phyloP scores from a whole-genome alignment of 1,140 invertebrate species.

The Pemphigus obesinymphae region DNA sequence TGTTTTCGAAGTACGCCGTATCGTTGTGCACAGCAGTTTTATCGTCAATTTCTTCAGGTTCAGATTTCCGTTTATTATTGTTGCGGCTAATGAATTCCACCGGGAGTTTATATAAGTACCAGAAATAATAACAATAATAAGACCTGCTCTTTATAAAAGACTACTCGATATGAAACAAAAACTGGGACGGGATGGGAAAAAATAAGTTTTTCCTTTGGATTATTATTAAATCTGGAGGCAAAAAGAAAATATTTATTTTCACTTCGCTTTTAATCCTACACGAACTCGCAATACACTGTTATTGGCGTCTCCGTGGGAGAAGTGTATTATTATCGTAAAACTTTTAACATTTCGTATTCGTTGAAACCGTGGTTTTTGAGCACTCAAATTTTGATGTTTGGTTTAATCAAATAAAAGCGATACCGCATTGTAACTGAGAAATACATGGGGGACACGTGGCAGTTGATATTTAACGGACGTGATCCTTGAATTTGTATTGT shows the following conservation, averaged over 20 bases:
- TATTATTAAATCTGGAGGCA: conserved; percentile 37
- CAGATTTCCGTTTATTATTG: conserved; percentile 37
- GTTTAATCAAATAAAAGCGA: conserved; percentile 30
- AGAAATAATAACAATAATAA: conserved; percentile 30
- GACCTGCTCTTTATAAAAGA: conserved; percentile 21
- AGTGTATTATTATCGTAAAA: conserved; percentile 39
- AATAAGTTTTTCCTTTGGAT: conserved; percentile 36
- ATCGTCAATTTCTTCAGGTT: conserved; percentile 34
- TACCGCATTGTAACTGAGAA: not conserved
- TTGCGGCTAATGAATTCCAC: conserved; percentile 40
- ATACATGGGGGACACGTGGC: conserved; percentile 23
- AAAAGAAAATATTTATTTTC: conserved; percentile 42
- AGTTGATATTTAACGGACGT: conserved; percentile 13
- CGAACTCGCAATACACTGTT: conserved; percentile 12
- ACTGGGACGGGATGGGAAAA: not conserved
- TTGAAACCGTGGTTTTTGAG: not conserved
- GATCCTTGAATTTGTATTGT: conserved; percentile 15
- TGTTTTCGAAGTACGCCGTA: not conserved
- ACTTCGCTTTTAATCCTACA: conserved; percentile 39
- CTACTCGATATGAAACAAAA: conserved; percentile 30
- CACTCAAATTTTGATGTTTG: conserved; percentile 19
- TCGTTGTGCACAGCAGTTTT: conserved; percentile 17
- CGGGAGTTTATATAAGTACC: conserved; percentile 39
- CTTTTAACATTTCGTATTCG: conserved; percentile 35
- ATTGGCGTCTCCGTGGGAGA: conserved; percentile 28